phyloP scores from a whole-genome alignment of 2,888 invertebrate species.

The Andrena minutula region DNA sequence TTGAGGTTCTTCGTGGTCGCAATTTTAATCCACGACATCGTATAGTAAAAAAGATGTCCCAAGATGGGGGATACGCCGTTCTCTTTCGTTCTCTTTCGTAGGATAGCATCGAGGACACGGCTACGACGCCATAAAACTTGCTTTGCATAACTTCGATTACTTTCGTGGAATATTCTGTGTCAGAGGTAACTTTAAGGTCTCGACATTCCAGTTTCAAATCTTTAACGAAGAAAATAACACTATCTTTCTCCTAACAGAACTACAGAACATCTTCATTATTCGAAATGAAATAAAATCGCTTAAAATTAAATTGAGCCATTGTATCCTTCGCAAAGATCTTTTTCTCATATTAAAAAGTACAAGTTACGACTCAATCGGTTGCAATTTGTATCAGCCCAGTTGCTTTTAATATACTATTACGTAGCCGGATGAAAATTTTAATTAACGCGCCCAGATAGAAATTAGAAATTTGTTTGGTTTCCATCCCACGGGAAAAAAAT shows the following conservation, averaged over 20 bases:
- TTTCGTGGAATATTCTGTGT: not conserved
- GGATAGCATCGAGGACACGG: not conserved
- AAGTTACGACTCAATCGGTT: not conserved
- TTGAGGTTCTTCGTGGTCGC: not conserved
- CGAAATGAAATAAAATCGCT: too few relatives aligned
- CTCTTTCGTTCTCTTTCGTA: constrained; percentile 6
- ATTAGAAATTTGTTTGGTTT: constrained; percentile 6
- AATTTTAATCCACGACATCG: not conserved
- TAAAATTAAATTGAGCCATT: not conserved
- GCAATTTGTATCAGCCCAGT: not conserved
- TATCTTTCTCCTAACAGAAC: not conserved
- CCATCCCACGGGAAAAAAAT: not conserved
- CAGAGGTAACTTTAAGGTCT: not conserved
- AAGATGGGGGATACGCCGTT: not conserved
- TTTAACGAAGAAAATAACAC: not conserved
- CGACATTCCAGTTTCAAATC: not conserved
- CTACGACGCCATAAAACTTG: not conserved
- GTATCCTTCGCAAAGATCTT: not conserved
- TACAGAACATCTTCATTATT: too few relatives aligned
- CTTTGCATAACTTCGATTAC: not conserved
- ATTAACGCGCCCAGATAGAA: constrained; percentile 9
- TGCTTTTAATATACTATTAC: not conserved
- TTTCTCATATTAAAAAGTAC: not conserved
- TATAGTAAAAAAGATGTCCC: not conserved
- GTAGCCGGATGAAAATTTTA: constrained; percentile 11